Evolutionary conservation across 2,113 vertebrate species (phyloP).

Genomic region (Myxocyprinus asiaticus): DNA sequence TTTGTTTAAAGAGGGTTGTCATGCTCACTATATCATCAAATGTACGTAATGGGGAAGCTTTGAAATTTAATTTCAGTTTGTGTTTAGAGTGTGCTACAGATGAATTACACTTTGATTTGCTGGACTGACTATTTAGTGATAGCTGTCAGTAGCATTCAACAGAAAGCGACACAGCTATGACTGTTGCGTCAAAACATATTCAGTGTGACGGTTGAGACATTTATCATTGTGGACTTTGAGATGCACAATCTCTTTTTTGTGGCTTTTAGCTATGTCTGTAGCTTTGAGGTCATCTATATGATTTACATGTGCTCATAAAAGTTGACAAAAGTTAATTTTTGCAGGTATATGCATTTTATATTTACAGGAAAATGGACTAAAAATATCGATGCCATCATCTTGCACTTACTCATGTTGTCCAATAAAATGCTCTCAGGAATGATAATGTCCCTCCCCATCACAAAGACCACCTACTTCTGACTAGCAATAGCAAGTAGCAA

Average conservation of each 20-base stretch:
- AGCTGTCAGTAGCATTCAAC: constrained; percentile 22
- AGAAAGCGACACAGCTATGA: constrained; percentile 4
- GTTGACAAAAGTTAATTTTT: too few species aligned
- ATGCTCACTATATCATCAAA: constrained; percentile 47
- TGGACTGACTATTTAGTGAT: constrained; percentile 41
- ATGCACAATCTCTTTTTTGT: not conserved
- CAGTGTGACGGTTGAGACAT: constrained; percentile 27
- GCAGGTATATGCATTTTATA: too few species aligned
- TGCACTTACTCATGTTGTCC: too few species aligned
- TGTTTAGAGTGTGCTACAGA: constrained; percentile 34
- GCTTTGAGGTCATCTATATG: too few species aligned
- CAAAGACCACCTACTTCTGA: too few species aligned
- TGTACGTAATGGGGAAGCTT: constrained; percentile 46
- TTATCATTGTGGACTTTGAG: not conserved
- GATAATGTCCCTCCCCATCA: too few species aligned
- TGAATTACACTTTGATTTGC: constrained; percentile 40
- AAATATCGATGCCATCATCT: too few species aligned
- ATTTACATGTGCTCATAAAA: too few species aligned
- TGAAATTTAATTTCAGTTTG: constrained; percentile 59
- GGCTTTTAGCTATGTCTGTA: too few species aligned
- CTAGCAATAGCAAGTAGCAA: too few species aligned
- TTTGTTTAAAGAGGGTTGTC: constrained; percentile 2
- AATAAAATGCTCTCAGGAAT: too few species aligned
- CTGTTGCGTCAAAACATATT: constrained; percentile 22
- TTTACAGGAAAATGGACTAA: too few species aligned